These are phyloP conservation scores for Ectropis grisescens DNA, from an alignment of 1,140 invertebrate genomes.

Conservation along the genomic window DNA sequence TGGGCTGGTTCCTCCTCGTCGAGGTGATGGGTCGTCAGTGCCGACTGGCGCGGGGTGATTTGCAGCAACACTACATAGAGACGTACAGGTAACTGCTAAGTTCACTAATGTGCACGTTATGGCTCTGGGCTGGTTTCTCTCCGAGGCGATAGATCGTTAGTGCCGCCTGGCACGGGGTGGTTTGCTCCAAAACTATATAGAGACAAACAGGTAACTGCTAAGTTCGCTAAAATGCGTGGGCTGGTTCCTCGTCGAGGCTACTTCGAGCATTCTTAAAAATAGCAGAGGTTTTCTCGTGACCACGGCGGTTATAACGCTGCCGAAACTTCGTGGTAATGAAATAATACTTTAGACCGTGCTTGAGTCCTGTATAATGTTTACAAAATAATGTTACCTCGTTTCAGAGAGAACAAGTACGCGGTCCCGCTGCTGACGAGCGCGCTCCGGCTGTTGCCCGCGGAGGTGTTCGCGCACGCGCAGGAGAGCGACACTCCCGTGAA, in stretches of 20 bases:
- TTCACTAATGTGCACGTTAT: conserved; percentile 16
- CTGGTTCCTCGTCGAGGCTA: conserved; percentile 18
- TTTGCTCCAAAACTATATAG: conserved; percentile 16
- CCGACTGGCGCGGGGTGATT: conserved; percentile 15
- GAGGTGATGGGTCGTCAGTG: conserved; percentile 5
- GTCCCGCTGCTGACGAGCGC: conserved; percentile 14
- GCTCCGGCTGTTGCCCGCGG: conserved; percentile 28
- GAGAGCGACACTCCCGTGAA: conserved; percentile 1
- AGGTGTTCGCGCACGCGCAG: conserved; percentile 11
- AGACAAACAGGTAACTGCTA: conserved; percentile 14
- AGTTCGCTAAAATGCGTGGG: conserved; percentile 19
- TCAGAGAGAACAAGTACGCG: conserved; percentile 17
- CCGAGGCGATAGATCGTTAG: conserved; percentile 4
- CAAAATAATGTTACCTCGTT: no score
- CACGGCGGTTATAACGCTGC: no score
- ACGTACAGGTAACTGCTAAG: conserved; percentile 15
- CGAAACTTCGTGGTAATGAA: no score
- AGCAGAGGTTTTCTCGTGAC: no score
- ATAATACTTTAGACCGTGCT: no score
- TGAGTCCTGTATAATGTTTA: no score
- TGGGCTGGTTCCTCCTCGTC: conserved; percentile 22
- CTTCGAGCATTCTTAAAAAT: no score
- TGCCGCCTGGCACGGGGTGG: conserved; percentile 13
- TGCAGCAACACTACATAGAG: conserved; percentile 15
- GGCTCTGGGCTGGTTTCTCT: conserved; percentile 22